Evolutionary conservation across 2,888 invertebrate species (phyloP).

Genomic region (Amiota communis): DNA sequence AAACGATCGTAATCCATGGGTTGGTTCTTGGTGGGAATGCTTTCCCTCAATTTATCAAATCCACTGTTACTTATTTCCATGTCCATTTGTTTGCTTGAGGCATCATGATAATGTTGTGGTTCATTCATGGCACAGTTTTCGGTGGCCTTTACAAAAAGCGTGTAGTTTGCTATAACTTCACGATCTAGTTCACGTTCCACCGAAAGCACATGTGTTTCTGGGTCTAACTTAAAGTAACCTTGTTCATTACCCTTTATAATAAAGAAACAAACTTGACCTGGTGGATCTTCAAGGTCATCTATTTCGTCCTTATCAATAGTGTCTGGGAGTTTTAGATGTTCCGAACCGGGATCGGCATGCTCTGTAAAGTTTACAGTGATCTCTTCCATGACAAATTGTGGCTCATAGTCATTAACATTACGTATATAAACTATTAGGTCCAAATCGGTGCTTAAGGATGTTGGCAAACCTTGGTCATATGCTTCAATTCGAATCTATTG

Average conservation of each 20-base stretch:
- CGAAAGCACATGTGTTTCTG: slow-evolving; percentile 78
- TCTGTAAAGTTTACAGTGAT: slow-evolving; percentile 83
- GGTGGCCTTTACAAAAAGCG: slow-evolving; percentile 84
- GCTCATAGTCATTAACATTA: slow-evolving; percentile 91
- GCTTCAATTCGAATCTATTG: slow-evolving; percentile 89
- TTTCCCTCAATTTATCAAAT: slow-evolving; percentile 36
- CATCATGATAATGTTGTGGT: slow-evolving; percentile 20
- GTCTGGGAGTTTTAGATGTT: slow-evolving; percentile 81
- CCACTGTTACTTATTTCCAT: slow-evolving; percentile 40
- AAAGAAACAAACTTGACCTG: slow-evolving; percentile 91
- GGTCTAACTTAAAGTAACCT: slow-evolving; percentile 81
- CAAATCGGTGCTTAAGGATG: slow-evolving; percentile 88
- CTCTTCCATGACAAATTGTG: slow-evolving; percentile 85
- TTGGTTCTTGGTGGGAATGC: slow-evolving; percentile 41
- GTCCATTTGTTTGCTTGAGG: slow-evolving; percentile 45
- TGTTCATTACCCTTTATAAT: slow-evolving; percentile 89
- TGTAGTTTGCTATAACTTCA: slow-evolving; percentile 80
- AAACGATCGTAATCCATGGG: slow-evolving; percentile 55
- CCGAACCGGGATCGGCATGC: slow-evolving; percentile 77
- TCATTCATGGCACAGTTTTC: slow-evolving; percentile 81
- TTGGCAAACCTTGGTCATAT: slow-evolving; percentile 89
- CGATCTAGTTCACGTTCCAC: slow-evolving; percentile 80
- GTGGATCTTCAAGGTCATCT: slow-evolving; percentile 86
- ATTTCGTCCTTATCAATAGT: slow-evolving; percentile 90
- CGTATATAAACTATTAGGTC: slow-evolving; percentile 90